Evolutionary conservation across 2,888 invertebrate species (phyloP), one percentile per base, ranked within the genome.

Genomic region (Chaitophorus viminalis): DNA sequence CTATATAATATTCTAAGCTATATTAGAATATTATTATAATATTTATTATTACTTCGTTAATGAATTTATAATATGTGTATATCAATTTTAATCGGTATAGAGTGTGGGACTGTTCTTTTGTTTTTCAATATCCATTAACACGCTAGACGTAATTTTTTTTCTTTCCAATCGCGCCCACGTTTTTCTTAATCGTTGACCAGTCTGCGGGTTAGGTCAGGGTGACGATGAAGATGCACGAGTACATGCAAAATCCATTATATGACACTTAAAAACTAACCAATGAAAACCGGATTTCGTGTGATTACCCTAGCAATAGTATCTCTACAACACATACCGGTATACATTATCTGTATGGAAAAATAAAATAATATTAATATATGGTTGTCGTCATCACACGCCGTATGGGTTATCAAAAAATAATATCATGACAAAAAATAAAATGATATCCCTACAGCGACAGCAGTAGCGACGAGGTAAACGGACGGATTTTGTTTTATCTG

Each of bases 161-260:
- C 3, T 82, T 46, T 52, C 31, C 21, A n/a, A 52, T 72, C 70
- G 52, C 82, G 33, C 72, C 72, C 33, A 82, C 72, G 5, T 72
- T 14, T 31, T 21, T 36, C 54, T 21, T 25, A 33, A 54, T 25
- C 60, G 60, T 79, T 14, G 78, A 79, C 36, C 60, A 17, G 31
- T 25, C 60, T 54, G 54, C 54, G 21, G 60, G 60, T 60, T 60
- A 21, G 60, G 21, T 60, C 60, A 60, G 60, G 74, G 39, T 17
- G 65, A 39, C n/a, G 60, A 60, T 54, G n/a, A 9, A 11, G 65
- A 77, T 65, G 31, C 46, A 76, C 25, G 46, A 46, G 68, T 85
- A 85, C 84, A 85, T 31, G 84, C 84, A 85, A 85, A 85, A 85
- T 85, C 84, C 84, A 85, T 85, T 85, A 85, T 68, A 46, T 33